Evolutionary conservation across 2,797 vertebrate genomes (phyloP).

Genomic region (Mormyrops attenuatus): DNA sequence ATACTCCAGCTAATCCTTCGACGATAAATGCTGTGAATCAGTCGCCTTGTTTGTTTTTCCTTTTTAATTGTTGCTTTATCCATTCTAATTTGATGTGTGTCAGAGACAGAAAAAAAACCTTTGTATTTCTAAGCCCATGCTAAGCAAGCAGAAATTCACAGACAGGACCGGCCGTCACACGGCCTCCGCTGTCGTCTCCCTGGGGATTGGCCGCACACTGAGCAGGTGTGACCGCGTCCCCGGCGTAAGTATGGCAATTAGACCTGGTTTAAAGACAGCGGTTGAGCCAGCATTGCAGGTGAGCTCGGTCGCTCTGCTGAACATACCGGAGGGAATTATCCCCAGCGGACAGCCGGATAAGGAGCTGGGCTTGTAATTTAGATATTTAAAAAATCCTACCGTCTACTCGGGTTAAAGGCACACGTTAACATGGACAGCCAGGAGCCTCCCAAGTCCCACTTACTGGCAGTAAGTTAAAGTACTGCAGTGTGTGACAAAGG

Average conservation of each 20-base stretch:
- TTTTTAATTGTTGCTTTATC: conserved; percentile 6
- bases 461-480: not conserved
- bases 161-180: not conserved
- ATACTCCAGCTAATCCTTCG: not conserved
- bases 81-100: not conserved
- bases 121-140: not conserved
- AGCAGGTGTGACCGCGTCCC: conserved; percentile 44
- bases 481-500: not conserved
- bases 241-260: conserved; percentile 20
- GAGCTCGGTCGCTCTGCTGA: not conserved
- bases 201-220: conserved; percentile 38
- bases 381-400: not conserved
- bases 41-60: not conserved
- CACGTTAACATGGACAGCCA: not conserved
- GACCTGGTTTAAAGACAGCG: not conserved
- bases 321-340: not conserved
- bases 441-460: not conserved
- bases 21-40: not conserved
- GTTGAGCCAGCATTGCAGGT: not conserved
- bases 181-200: conserved; percentile 30
- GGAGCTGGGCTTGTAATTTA: not conserved
- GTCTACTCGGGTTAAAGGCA: not conserved
- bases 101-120: not conserved
- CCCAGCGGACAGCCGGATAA: not conserved
- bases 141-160: not conserved